Evolutionary conservation across 2,888 invertebrate genomes (phyloP), one percentile per base, ranked within the genome.

Genomic region (Cosmia pyralina): DNA sequence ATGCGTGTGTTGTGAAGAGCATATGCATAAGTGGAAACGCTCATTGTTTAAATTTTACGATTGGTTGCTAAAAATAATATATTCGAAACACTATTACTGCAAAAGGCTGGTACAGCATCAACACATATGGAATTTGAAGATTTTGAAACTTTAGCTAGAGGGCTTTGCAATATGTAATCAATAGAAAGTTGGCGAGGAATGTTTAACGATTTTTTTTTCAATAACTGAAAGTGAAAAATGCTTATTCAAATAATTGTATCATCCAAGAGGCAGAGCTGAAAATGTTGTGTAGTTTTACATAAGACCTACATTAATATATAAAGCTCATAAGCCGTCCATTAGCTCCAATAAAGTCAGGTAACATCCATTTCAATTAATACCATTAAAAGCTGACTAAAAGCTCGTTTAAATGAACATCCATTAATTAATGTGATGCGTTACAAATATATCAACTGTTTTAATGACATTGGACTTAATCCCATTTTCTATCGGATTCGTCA

Each of bases 321-420:
- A 44, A 55, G 53, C 73, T 60, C 48, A 57, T 55, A 59, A 48
- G 17, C 10, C 63, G 11, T 57, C 52, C 66, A 66, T 80, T 64
- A 79, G 60, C 62, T 70, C 55, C 34, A 55, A 58, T 48, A 44
- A 81, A 68, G 28, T 59, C 50, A n/a, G 28, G 11, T 65, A 59
- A 1, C 68, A 70, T 82, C 48, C 44, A 60, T 76, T 62, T 22
- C 50, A 69, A 62, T 71, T 69, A 81, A 72, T 65, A 28, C 28
- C 15, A 53, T 67, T 77, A 34, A 64, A 55, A 64, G n/a, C 34
- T 66, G 59, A 71, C 64, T 70, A 69, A 70, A 72, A 53, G 69
- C 57, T 76, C 34, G 57, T 28, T 52, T 15, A 55, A 50, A 68
- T 69, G 5, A 77, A 60, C 28, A 57, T 65, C n/a, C n/a, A 77